These are phyloP conservation scores for Balaenoptera acutorostrata DNA, from an alignment of 2,113 vertebrate genomes.

Conservation along the genomic window DNA sequence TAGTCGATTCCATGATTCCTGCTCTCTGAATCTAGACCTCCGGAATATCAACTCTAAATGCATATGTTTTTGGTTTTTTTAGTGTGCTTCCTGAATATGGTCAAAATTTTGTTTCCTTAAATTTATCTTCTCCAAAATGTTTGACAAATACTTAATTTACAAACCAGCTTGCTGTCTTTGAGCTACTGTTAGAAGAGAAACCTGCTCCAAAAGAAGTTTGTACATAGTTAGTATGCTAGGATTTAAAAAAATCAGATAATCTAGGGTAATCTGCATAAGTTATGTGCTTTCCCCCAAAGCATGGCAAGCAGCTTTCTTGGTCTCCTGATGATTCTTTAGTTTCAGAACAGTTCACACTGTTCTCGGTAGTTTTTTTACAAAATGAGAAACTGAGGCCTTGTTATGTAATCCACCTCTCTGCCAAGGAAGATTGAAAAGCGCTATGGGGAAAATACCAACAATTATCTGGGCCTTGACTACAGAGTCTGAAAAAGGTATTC, in stretches of 20 bases:
- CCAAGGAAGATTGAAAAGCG: background rate
- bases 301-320: background rate
- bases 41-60: no score
- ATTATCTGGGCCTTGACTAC: background rate
- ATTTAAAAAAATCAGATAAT: background rate
- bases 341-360: background rate
- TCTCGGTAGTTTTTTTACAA: background rate
- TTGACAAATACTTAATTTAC: background rate
- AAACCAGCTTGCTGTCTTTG: background rate
- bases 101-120: conserved; percentile 12
- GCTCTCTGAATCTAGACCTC: background rate
- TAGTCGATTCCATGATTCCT: background rate
- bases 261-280: background rate
- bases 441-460: background rate
- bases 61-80: background rate
- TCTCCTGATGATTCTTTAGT: background rate
- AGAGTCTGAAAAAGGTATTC: conserved; percentile 35
- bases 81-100: background rate
- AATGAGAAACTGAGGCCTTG: background rate
- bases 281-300: background rate
- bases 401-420: background rate
- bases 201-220: background rate
- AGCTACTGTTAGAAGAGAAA: background rate
- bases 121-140: background rate
- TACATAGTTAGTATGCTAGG: background rate